Evolutionary conservation across 2,888 invertebrate genomes (phyloP).

Genomic region (Crioceris asparagi): DNA sequence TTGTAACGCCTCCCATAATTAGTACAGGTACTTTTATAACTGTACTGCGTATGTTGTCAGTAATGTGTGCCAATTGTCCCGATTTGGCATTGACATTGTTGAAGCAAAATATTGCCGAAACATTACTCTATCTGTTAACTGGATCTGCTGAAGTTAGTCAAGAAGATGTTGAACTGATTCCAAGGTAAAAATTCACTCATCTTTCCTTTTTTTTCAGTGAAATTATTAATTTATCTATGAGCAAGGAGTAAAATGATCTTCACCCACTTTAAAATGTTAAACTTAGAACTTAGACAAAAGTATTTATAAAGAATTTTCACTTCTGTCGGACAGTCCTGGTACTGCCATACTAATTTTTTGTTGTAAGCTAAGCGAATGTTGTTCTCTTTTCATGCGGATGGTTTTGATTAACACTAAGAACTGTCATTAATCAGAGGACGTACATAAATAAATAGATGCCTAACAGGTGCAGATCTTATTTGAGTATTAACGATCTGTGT

Average conservation of each 20-base stretch:
- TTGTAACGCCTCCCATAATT: slow-evolving; percentile 90
- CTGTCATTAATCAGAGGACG: no score
- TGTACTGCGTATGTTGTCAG: slow-evolving; percentile 89
- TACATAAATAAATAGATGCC: slow-evolving; percentile 15
- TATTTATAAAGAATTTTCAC: no score
- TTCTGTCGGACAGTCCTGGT: no score
- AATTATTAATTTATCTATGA: neutral
- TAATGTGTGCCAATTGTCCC: slow-evolving; percentile 93
- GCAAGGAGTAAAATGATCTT: no score
- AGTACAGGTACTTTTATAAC: slow-evolving; percentile 94
- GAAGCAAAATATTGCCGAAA: slow-evolving; percentile 92
- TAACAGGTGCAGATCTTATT: slow-evolving; percentile 25
- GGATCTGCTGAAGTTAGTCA: slow-evolving; percentile 56
- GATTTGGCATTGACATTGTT: slow-evolving; percentile 85
- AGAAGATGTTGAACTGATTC: slow-evolving; percentile 71
- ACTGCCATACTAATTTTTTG: no score
- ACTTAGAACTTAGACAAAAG: no score
- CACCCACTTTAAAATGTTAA: no score
- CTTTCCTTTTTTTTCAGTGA: neutral
- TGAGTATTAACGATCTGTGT: slow-evolving; percentile 24
- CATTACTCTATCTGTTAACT: slow-evolving; percentile 87
- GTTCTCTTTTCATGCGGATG: no score
- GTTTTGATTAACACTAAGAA: no score
- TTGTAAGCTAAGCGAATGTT: no score
- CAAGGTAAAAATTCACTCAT: slow-evolving; percentile 42